Percentiles rank a stretch among this genome's conserved stretches.
These are phyloP conservation scores for Aphaenogaster rudis DNA, from an alignment of 1,140 invertebrate genomes.

Conservation along the genomic window DNA sequence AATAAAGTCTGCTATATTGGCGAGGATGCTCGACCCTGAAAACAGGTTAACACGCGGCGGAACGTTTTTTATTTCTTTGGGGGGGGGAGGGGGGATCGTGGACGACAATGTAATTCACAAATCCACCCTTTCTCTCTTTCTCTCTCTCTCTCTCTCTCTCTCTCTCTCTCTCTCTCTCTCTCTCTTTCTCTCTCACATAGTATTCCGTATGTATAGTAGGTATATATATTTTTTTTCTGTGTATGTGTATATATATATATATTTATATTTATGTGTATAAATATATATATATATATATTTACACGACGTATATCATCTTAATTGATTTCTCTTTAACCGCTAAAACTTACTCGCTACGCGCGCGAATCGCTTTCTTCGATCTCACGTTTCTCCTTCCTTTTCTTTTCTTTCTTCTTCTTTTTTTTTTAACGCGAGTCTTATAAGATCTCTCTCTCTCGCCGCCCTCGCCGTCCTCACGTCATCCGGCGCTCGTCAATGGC, in stretches of 20 bases:
- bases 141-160: not conserved
- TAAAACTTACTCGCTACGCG: slow-evolving; percentile 68
- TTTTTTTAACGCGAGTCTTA: slow-evolving; percentile 20
- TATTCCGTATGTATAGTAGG: slow-evolving; percentile 60
- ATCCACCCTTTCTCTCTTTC: slow-evolving; percentile 27
- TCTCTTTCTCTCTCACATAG: slow-evolving; percentile 27
- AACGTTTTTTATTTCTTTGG: slow-evolving; percentile 47
- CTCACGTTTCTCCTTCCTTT: not conserved
- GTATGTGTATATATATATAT: slow-evolving; percentile 1
- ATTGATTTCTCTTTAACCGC: slow-evolving; percentile 60
- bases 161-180: not conserved
- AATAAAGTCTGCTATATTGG: slow-evolving; percentile 81
- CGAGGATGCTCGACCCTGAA: slow-evolving; percentile 65
- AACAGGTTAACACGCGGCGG: slow-evolving; percentile 42
- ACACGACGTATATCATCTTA: slow-evolving; percentile 58
- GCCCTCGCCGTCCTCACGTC: not conserved
- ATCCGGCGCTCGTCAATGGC: slow-evolving; percentile 45
- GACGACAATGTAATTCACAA: slow-evolving; percentile 59
- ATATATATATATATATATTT: slow-evolving; percentile 32
- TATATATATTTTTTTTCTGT: slow-evolving; percentile 56
- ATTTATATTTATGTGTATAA: slow-evolving; percentile 34
- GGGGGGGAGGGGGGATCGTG: slow-evolving; percentile 60
- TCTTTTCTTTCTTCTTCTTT: not conserved
- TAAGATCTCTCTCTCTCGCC: not conserved
- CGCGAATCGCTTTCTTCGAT: slow-evolving; percentile 47